Evolutionary conservation across 2,888 invertebrate genomes (phyloP).

Genomic region (Sphaerophoria taeniata): DNA sequence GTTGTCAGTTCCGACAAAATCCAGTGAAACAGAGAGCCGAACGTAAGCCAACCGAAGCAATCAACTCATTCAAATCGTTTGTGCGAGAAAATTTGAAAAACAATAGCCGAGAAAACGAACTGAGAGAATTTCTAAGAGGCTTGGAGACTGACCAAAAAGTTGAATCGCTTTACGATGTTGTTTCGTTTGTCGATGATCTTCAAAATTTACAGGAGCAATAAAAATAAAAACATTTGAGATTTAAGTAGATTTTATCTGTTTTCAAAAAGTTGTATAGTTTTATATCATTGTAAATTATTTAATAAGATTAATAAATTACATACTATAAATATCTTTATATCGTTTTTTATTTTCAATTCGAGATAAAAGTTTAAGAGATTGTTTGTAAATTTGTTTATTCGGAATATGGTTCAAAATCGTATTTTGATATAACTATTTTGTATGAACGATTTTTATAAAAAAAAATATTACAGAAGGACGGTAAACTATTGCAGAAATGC

Average conservation of each 20-base stretch:
- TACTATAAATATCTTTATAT: constrained; percentile 53
- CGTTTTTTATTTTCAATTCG: constrained; percentile 45
- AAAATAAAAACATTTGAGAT: constrained; percentile 17
- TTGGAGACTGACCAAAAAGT: too few relatives aligned
- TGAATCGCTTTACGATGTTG: too few relatives aligned
- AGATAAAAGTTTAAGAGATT: constrained; percentile 34
- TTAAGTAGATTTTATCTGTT: constrained; percentile 10
- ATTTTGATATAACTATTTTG: constrained; percentile 14
- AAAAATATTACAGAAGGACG: constrained; percentile 74
- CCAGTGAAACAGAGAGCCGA: too few relatives aligned
- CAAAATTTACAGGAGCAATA: too few relatives aligned
- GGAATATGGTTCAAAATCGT: constrained; percentile 25
- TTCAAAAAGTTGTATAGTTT: constrained; percentile 42
- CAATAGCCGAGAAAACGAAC: too few relatives aligned
- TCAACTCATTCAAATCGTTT: too few relatives aligned
- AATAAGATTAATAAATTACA: constrained; percentile 67
- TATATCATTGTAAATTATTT: constrained; percentile 28
- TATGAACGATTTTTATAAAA: constrained; percentile 31
- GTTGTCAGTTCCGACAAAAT: too few relatives aligned
- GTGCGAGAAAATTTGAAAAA: too few relatives aligned
- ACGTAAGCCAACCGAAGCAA: too few relatives aligned
- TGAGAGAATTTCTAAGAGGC: too few relatives aligned
- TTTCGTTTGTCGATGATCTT: too few relatives aligned
- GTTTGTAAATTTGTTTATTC: constrained; percentile 2
- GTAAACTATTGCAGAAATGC: constrained; percentile 72